Conservation (phyloP, 2,113 vertebrate genomes). For the Cynopterus brachyotis region DNA sequence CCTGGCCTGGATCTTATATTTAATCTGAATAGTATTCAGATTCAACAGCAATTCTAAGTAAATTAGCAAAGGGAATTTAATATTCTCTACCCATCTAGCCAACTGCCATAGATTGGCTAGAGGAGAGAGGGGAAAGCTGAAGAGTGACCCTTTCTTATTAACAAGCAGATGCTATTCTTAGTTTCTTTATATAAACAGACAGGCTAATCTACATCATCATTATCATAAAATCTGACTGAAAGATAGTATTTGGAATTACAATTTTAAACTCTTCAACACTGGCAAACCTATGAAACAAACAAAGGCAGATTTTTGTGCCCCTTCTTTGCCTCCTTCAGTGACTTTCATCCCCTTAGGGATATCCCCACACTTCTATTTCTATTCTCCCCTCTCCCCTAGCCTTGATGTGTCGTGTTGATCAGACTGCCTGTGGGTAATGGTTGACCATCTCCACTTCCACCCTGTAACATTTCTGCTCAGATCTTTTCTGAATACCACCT, state of each 20-base stretch:
- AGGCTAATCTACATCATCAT: background rate
- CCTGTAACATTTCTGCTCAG: background rate
- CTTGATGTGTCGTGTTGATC: background rate
- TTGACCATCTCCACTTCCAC: background rate
- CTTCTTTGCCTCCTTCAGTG: background rate
- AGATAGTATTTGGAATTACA: background rate
- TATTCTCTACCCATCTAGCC: background rate
- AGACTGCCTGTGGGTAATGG: background rate
- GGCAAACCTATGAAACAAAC: background rate
- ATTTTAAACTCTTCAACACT: background rate
- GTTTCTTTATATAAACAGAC: background rate
- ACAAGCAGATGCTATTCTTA: background rate
- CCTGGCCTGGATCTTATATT: constrained; percentile 42
- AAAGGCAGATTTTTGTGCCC: background rate
- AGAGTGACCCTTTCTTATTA: background rate
- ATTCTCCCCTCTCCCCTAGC: background rate
- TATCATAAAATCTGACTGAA: background rate
- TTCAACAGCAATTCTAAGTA: constrained; percentile 54
- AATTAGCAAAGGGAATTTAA: constrained; percentile 49
- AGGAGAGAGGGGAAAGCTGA: background rate
- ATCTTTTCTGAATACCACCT: background rate
- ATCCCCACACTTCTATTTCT: background rate
- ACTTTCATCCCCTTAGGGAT: background rate
- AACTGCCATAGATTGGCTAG: background rate
- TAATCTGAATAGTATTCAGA: constrained; percentile 33